phyloP scores from a whole-genome alignment of 2,888 invertebrate species.

The Dione juno region DNA sequence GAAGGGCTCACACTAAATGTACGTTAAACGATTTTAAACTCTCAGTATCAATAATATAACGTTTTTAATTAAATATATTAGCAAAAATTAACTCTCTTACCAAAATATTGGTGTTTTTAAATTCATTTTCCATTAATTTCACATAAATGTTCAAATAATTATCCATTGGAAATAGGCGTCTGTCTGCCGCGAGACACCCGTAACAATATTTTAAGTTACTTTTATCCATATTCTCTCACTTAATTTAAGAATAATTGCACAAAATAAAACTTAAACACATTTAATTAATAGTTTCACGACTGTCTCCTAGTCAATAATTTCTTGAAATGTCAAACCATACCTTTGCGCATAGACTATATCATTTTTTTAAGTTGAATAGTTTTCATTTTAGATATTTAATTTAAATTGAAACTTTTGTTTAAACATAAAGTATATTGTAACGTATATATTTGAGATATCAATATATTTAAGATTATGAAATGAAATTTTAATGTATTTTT shows the following conservation, averaged over 20 bases:
- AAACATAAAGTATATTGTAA: too few relatives aligned
- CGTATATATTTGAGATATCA: too few relatives aligned
- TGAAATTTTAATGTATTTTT: too few relatives aligned
- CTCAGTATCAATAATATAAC: not conserved
- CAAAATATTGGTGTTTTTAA: not conserved
- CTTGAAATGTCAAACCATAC: slow-evolving; percentile 14
- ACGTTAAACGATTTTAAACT: not conserved
- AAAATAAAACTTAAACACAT: slow-evolving; percentile 6
- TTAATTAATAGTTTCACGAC: slow-evolving; percentile 14
- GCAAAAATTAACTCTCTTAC: not conserved
- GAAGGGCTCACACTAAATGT: slow-evolving; percentile 11
- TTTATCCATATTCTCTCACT: not conserved
- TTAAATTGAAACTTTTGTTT: too few relatives aligned
- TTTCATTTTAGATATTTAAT: not conserved
- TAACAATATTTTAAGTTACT: slow-evolving; percentile 24
- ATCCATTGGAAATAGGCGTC: slow-evolving; percentile 36
- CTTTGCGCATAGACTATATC: slow-evolving; percentile 7
- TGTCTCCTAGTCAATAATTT: slow-evolving; percentile 27
- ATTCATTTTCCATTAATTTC: slow-evolving; percentile 31
- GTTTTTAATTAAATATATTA: not conserved
- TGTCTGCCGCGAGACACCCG: slow-evolving; percentile 44
- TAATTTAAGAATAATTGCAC: not conserved
- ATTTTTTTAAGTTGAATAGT: not conserved
- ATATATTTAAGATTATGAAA: too few relatives aligned
- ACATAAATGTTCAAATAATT: slow-evolving; percentile 36